Evolutionary conservation across 1,140 invertebrate species (phyloP), one percentile per base, ranked within the genome.

Genomic region (Apis dorsata): DNA sequence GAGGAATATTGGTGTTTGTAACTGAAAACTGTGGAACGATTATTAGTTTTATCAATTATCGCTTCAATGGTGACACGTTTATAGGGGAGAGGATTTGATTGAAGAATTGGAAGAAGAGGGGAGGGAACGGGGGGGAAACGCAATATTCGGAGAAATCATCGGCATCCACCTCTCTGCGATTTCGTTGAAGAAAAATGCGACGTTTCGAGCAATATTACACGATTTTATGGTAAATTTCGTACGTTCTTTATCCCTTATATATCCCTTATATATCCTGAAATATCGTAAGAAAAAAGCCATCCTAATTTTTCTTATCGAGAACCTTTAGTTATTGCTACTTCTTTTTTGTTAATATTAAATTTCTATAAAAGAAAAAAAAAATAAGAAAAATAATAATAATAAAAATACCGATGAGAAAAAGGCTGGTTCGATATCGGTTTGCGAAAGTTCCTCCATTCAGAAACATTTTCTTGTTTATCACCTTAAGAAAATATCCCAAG

Each of bases 221-320:
- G 49, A 81, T 75, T 87, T 85, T 85, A 88, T 75, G 86, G 86
- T 88, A 87, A 88, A n/a, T n/a, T 75, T 81, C 74, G 15, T 44
- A 7, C 34, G 34, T 24, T 21, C 71, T 66, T 65, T 15, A 1
- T 44, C 10, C 1, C 24, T 10, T n/a, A 11, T 49, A 24, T 15
- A 1, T 44, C 10, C 1, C 24, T 10, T n/a, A 11, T 49, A 24
- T 24, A 19, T 10, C 17, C 44, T 4, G 24, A 55, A 44, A 59
- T 55, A 69, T 19, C 34, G 51, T 19, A 15, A 21, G 5, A 21
- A 17, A 19, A 66, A 5, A 44, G 44, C 59, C 53, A n/a, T 15
- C 1, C 17, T 9, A 63, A 60, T 19, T 72, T 63, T 34, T 69
- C 59, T 17, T 73, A 72, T 72, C 57, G 44, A 19, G 28, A 60